Base-by-base conservation (phyloP, 2,888 invertebrate species). In the Pardosa pseudoannulata region DNA sequence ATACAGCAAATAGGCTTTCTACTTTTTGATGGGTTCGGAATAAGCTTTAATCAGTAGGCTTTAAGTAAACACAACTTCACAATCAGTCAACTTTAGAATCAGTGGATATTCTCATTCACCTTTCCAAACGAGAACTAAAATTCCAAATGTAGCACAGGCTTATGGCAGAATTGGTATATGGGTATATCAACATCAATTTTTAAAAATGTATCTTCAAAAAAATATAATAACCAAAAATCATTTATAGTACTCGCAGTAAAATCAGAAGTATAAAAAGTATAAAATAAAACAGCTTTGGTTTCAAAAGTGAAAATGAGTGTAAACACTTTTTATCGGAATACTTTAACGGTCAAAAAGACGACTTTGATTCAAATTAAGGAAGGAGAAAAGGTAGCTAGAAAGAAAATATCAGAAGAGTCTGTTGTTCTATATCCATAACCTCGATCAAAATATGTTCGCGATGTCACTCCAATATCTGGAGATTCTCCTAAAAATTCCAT, bases 161-260 rank as follows among this genome's bases (percentile, higher is more conserved):
- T 67, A 3, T n/a, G 0, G 9, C n/a, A n/a, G n/a, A n/a, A n/a
- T n/a, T n/a, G n/a, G n/a, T 32, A 7, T 76, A 19, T 28, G 28
- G 41, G 19, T n/a, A 65, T 65, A 41, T 39, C 31, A 67, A 46
- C 31, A 19, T 13, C 31, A 41, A 29, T 65, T 67, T 27, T 29
- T 46, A 76, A 67, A 76, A 76, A 76, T 67, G 41, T 16, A 11
- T n/a, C 62, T 65, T 76, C 41, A 46, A 67, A 76, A 31, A 46
- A 50, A 19, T 19, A 36, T 39, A 76, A 67, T 46, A 1, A 64
- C 64, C 28, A 28, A 64, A 64, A 11, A 64, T 5, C 1, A 27
- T 64, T 64, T 16, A 13, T 64, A 64, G 64, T 27, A 64, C 28
- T 3, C 28, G 0, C 28, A 64, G 28, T 28, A 64, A 27, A 64